Conservation (phyloP, 2,797 vertebrate genomes). For the Rhodeus uyekii region DNA sequence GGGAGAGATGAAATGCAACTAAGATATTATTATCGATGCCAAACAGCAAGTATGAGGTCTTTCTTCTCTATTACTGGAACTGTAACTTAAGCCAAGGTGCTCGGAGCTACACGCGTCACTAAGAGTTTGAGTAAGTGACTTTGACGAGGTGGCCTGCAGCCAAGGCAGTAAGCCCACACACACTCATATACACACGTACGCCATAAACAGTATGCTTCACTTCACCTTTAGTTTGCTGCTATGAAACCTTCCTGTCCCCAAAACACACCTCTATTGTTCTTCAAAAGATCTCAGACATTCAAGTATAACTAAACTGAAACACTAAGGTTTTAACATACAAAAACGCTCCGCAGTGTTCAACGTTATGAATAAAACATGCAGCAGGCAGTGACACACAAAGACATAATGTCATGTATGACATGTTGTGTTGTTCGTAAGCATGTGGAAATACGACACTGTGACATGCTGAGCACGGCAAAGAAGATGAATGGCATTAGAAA, state of each 20-base stretch:
- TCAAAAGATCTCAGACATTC: constrained; percentile 9
- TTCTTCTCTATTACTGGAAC: constrained; percentile 68
- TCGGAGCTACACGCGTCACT: constrained; percentile 66
- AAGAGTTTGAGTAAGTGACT: constrained; percentile 71
- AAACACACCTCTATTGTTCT: constrained; percentile 32
- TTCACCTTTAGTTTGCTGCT: constrained; percentile 50
- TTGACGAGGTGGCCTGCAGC: constrained; percentile 72
- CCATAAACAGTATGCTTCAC: constrained; percentile 64
- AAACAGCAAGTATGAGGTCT: constrained; percentile 70
- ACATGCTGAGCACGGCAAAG: background rate
- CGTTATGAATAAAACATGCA: constrained; percentile 35
- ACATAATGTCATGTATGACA: constrained; percentile 29
- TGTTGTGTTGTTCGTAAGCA: background rate
- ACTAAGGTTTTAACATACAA: background rate
- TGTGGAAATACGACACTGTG: constrained; percentile 8
- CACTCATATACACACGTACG: constrained; percentile 36
- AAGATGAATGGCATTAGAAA: constrained; percentile 1
- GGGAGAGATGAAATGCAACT: constrained; percentile 44
- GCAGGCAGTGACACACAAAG: constrained; percentile 8
- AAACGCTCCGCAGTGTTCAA: background rate
- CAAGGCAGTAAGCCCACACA: constrained; percentile 59
- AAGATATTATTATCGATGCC: constrained; percentile 58
- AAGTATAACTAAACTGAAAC: background rate
- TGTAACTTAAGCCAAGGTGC: constrained; percentile 72
- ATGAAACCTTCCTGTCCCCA: constrained; percentile 18